Evolutionary conservation across 2,113 vertebrate species (phyloP).

Genomic region (Gasterosteus nipponicus): DNA sequence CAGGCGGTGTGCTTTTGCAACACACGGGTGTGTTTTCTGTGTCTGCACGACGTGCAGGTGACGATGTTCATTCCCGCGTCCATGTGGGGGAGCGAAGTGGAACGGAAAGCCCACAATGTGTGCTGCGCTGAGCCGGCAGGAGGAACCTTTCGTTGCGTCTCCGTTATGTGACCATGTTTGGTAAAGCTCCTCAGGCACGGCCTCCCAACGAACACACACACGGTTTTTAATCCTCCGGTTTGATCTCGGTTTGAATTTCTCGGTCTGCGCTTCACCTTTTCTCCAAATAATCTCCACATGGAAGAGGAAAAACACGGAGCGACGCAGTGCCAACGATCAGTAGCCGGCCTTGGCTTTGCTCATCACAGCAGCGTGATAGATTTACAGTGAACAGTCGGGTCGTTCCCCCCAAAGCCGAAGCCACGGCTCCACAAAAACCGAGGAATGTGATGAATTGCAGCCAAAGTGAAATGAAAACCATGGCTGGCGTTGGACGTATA

Average conservation of each 20-base stretch:
- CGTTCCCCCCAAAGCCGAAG: slow-evolving; percentile 5
- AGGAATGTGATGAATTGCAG: neutral
- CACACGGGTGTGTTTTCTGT: slow-evolving; percentile 22
- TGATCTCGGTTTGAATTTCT: slow-evolving; percentile 32
- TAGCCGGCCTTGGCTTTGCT: slow-evolving; percentile 26
- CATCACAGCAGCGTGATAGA: neutral
- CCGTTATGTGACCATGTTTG: slow-evolving; percentile 84
- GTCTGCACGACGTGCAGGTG: slow-evolving; percentile 24
- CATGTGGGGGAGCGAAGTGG: slow-evolving; percentile 2
- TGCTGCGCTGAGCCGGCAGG: slow-evolving; percentile 47
- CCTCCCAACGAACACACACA: slow-evolving; percentile 63
- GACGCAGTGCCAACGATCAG: slow-evolving; percentile 20
- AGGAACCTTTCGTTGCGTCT: slow-evolving; percentile 68
- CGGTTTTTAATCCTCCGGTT: slow-evolving; percentile 6
- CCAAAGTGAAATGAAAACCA: neutral
- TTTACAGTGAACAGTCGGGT: neutral
- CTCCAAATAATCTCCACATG: neutral
- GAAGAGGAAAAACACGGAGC: neutral
- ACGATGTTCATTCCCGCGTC: slow-evolving; percentile 5
- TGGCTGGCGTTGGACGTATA: neutral
- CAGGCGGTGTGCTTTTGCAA: slow-evolving; percentile 10
- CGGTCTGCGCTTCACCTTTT: neutral
- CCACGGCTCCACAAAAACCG: neutral
- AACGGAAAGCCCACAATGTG: slow-evolving; percentile 7
- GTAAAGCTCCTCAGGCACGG: slow-evolving; percentile 77